Evolutionary conservation across 2,113 vertebrate species (phyloP).

Genomic region (Oxyura jamaicensis): DNA sequence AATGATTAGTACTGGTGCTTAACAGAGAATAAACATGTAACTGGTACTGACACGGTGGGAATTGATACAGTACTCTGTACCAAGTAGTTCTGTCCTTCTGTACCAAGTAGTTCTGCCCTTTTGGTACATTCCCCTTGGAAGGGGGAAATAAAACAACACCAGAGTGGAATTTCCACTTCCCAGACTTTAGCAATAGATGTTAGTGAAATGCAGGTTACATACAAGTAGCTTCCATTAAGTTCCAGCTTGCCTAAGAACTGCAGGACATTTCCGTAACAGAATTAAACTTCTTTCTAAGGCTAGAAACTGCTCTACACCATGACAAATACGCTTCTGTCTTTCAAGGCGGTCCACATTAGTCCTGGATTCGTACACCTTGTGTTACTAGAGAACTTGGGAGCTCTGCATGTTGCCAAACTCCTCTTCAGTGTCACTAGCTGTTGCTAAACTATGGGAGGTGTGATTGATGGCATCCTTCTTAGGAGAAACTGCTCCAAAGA

Average conservation of each 20-base stretch:
- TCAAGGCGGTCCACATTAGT: accelerated
- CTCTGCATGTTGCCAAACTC: neutral
- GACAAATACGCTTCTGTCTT: neutral
- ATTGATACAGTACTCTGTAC: neutral
- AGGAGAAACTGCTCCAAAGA: conserved; percentile 85
- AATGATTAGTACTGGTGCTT: accelerated
- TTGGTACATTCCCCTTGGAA: neutral
- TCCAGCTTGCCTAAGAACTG: neutral
- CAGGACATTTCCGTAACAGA: neutral
- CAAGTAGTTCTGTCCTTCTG: neutral
- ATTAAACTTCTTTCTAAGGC: neutral
- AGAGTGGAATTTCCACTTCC: neutral
- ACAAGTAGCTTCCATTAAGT: neutral
- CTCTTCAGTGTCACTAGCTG: conserved; percentile 84
- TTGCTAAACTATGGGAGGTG: conserved; percentile 74
- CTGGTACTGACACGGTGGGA: too few species aligned
- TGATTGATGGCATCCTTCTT: neutral
- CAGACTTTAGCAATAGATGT: neutral
- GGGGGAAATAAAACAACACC: accelerated
- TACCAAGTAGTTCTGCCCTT: neutral
- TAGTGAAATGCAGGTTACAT: neutral
- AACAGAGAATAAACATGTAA: neutral
- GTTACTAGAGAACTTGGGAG: conserved; percentile 16
- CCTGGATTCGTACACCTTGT: accelerated
- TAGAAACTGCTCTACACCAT: accelerated